Evolutionary conservation across 2,797 vertebrate genomes (phyloP).

Genomic region (Setipinna tenuifilis): DNA sequence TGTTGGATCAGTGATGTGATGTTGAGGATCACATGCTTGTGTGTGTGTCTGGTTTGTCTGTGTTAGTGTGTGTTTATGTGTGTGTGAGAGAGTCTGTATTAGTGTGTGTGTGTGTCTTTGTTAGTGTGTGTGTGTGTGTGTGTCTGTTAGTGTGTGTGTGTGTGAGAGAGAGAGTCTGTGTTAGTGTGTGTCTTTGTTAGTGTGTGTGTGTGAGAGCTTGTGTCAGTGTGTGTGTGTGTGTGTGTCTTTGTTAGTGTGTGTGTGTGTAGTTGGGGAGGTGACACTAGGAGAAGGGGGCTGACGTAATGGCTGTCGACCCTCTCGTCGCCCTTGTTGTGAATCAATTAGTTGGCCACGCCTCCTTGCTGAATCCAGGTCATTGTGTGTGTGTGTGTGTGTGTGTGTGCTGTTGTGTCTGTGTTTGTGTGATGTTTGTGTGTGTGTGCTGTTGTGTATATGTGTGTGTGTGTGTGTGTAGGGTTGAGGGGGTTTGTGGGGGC

Average conservation of each 20-base stretch:
- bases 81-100: not conserved
- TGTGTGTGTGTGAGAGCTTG: not conserved
- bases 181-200: no score
- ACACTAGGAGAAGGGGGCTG: not conserved
- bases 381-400: slow-evolving; percentile 18
- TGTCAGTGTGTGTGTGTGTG: no score
- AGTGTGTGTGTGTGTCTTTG: no score
- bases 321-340: slow-evolving; percentile 40
- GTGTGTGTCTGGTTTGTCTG: not conserved
- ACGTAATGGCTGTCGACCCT: slow-evolving; percentile 28
- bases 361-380: not conserved
- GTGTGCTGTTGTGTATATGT: not conserved
- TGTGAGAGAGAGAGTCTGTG: no score
- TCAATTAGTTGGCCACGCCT: slow-evolving; percentile 38
- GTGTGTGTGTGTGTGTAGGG: not conserved
- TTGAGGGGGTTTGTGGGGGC: no score
- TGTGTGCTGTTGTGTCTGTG: not conserved
- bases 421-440: not conserved
- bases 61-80: not conserved
- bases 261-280: not conserved
- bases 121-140: not conserved
- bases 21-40: not conserved
- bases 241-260: not conserved
- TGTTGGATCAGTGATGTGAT: not conserved
- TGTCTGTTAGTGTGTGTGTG: no score